Base-by-base conservation (phyloP, 2,113 vertebrate species). In the Lasiurus borealis region DNA sequence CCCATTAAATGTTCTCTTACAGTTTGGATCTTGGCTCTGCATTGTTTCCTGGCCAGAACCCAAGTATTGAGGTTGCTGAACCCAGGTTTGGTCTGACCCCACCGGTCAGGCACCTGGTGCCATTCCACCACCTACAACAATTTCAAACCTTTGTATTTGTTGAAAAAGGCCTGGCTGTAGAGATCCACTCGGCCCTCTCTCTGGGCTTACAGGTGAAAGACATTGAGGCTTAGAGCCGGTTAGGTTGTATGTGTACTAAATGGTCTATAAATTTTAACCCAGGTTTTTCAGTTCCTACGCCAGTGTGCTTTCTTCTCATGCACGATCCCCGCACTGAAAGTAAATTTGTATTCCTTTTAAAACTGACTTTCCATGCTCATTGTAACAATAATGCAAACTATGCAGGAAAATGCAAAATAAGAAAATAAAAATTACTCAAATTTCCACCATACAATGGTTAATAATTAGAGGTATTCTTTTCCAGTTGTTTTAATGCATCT, bases 371-470 rank as follows among this genome's bases (percentile, higher is more conserved):
- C 19, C 16, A 6, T 11, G 36, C 62, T 72, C 9, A 21, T 54
- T 81, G 2, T 80, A 83, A 96, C 78, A 62, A 64, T 14, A 80
- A 83, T 83, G 48, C 57, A 87, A 92, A 69, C 2, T 36, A 44
- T 68, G 31, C 10, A 76, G 29, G 11, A 80, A 81, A 88, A 90
- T 23, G 3, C 12, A 94, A 92, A 83, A 40, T n/a, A 69, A 80
- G 10, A 87, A 84, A 57, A 29, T 16, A 72, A 88, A 84, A 72
- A 25, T 50, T 62, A 75, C 68, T 78, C 27, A 78, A 14, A 88
- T 36, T 80, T 5, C 29, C 54, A 88, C 31, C 21, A 40, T 57
- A 29, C 2, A 50, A 18, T 21, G 1, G 0, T 75, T 84, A 69
- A 54, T 75, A 57, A 4, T 69, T 40, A 18, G 14, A 25, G 31